phyloP scores from a whole-genome alignment of 2,113 vertebrate genomes.

The Zootoca vivipara region DNA sequence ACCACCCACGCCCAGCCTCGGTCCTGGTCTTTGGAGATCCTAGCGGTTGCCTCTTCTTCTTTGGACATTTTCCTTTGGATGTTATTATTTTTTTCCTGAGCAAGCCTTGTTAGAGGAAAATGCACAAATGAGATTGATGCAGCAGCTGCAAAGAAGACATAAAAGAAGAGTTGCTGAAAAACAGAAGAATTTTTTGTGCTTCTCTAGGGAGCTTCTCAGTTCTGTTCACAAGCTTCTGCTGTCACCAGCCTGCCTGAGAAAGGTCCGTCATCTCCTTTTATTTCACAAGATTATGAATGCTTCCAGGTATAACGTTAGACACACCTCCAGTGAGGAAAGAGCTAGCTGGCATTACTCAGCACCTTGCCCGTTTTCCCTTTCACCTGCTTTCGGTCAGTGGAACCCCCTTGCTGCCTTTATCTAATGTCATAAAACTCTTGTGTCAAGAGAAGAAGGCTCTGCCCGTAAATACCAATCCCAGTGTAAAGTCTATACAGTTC shows the following conservation, averaged over 20 bases:
- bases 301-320: constrained; percentile 47
- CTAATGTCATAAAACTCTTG: constrained; percentile 43
- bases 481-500: neutral
- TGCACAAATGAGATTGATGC: neutral
- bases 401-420: constrained; percentile 55
- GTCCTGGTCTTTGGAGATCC: constrained; percentile 61
- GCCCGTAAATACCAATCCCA: constrained; percentile 29
- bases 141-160: neutral
- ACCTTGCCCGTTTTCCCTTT: constrained; percentile 61
- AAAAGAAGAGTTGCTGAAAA: rapidly evolving
- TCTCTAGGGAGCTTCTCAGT: constrained; percentile 44
- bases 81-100: neutral
- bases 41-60: neutral
- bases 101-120: neutral
- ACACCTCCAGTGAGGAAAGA: constrained; percentile 62
- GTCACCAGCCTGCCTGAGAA: constrained; percentile 37
- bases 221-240: constrained; percentile 42
- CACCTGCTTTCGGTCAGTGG: constrained; percentile 58
- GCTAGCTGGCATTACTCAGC: constrained; percentile 41
- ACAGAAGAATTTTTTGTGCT: constrained; percentile 7
- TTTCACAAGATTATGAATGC: constrained; percentile 52
- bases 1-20: constrained; percentile 91
- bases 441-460: constrained; percentile 11
- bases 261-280: constrained; percentile 52
- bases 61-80: constrained; percentile 56